Evolutionary conservation across 2,797 vertebrate species (phyloP), one percentile per base, ranked within the genome.

Genomic region (Enteromius paludinosus): DNA sequence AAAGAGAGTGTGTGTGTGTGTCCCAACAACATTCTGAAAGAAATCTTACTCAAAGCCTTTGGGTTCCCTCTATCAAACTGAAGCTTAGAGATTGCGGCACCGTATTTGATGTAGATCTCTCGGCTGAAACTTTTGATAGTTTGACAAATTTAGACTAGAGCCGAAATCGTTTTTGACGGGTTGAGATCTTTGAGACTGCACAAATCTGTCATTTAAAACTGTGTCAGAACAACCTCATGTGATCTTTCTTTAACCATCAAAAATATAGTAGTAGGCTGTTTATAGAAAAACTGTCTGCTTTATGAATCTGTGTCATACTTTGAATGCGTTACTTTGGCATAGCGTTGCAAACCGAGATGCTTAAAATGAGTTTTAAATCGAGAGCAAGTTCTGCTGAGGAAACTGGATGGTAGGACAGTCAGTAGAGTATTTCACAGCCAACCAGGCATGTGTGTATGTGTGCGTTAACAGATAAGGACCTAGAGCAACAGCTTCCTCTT

Each of bases 141-240:
- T 73, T 52, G 79, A 73, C 70, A 81, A 73, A 73, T 23, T 71
- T 81, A 75, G 54, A 61, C 52, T 59, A 75, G 72, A 75, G 70
- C 79, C 65, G 45, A 75, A 81, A 73, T 73, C 2, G 11, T 82
- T 77, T 49, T 69, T 77, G 62, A 70, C 69, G 49, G 59, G 25
- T 66, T 41, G 47, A 38, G 23, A 43, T 82, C 61, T 82, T 75
- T 77, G 49, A 61, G 62, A 83, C 28, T 68, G 49, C 64, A 45
- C 73, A 83, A 45, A 83, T 76, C 64, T 83, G 64, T 82, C 80
- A 82, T 43, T 82, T 82, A 82, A 77, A 83, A 77, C 49, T 15
- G 41, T 83, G 62, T 69, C 73, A 83, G 20, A 83, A 76, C 73
- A 43, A 47, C 28, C 15, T 43, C 47, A 17, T 35, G 47, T 75